These are phyloP conservation scores for Portevinia maculata DNA, from an alignment of 2,888 invertebrate genomes.

Conservation along the genomic window DNA sequence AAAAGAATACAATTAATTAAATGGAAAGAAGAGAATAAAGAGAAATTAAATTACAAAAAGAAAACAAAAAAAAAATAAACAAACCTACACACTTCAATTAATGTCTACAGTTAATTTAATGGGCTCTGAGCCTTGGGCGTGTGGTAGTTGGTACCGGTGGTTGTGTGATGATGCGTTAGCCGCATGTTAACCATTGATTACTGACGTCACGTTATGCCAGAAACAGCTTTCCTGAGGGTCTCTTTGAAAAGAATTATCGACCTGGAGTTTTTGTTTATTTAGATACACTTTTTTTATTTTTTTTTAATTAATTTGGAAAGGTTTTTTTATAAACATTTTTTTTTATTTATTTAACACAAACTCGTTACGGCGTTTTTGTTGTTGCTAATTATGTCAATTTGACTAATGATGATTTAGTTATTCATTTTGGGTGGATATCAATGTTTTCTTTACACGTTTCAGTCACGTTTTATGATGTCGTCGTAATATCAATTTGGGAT, in stretches of 20 bases:
- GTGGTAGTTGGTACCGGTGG: not conserved
- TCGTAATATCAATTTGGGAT: conserved; percentile 31
- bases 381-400: conserved; percentile 50
- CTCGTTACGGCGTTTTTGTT: conserved; percentile 1
- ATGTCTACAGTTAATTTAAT: conserved; percentile 58
- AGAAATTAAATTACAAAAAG: conserved; percentile 47
- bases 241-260: conserved; percentile 51
- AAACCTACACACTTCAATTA: conserved; percentile 42
- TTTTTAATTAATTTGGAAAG: conserved; percentile 51
- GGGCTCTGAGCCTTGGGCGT: conserved; percentile 6
- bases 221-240: not conserved
- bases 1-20: conserved; percentile 54
- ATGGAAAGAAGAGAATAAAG: conserved; percentile 25
- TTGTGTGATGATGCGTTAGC: conserved; percentile 27
- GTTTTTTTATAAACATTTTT: conserved; percentile 5
- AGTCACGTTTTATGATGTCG: conserved; percentile 5
- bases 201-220: conserved; percentile 46
- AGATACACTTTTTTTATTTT: conserved; percentile 37
- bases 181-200: conserved; percentile 29
- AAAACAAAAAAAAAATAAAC: conserved; percentile 13
- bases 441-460: conserved; percentile 8
- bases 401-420: conserved; percentile 50
- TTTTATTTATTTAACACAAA: not conserved
- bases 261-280: conserved; percentile 19
- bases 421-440: not conserved